phyloP scores from a whole-genome alignment of 2,888 invertebrate species.

The Amphiduros pacificus region DNA sequence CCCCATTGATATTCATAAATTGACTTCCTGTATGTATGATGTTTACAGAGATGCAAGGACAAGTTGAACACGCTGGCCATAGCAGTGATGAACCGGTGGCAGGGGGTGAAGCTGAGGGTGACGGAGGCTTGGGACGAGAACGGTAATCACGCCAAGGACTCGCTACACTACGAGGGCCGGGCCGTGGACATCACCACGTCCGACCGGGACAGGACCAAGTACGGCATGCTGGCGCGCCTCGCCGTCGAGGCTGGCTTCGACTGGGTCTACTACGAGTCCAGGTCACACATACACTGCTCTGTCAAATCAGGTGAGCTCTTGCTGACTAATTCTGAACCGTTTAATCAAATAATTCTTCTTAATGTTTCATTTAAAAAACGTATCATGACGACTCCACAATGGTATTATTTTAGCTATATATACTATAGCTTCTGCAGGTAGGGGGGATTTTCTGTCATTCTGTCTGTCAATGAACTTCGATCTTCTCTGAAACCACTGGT shows the following conservation, averaged over 20 bases:
- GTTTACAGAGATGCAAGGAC: conserved; percentile 90
- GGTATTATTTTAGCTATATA: too few species aligned
- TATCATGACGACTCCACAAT: too few species aligned
- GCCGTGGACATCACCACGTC: conserved; percentile 95
- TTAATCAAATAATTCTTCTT: background rate
- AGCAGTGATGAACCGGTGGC: conserved; percentile 98
- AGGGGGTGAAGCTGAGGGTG: conserved; percentile 87
- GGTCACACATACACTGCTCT: conserved; percentile 93
- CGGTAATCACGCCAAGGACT: conserved; percentile 74
- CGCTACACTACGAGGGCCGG: conserved; percentile 93
- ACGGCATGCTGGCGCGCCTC: conserved; percentile 92
- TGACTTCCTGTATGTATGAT: background rate
- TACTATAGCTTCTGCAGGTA: too few species aligned
- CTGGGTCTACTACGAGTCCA: conserved; percentile 96
- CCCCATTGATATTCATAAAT: too few species aligned
- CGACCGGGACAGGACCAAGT: conserved; percentile 88
- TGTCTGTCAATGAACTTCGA: too few species aligned
- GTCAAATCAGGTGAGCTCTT: conserved; percentile 85
- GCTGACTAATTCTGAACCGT: too few species aligned
- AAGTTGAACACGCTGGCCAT: conserved; percentile 91
- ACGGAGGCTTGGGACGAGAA: conserved; percentile 94
- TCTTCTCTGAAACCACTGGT: too few species aligned
- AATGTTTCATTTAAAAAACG: background rate
- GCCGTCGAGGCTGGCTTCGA: conserved; percentile 98
- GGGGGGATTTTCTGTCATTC: too few species aligned